Evolutionary conservation across 2,888 invertebrate genomes (phyloP), one percentile per base, ranked within the genome.

Genomic region (Pachydiplax longipennis): DNA sequence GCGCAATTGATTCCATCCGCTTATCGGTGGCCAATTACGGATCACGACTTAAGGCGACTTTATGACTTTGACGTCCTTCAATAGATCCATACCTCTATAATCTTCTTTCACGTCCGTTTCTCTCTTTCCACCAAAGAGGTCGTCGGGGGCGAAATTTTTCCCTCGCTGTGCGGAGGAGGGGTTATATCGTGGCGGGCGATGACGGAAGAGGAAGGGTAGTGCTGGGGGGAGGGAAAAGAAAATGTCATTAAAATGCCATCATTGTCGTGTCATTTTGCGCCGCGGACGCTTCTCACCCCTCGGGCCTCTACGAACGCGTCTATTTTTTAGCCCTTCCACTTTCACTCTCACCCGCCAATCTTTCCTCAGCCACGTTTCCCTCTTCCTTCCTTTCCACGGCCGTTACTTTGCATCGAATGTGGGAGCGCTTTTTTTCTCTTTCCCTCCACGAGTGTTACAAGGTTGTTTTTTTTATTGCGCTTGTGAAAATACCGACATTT

Each of bases 211-310:
- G n/a, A 22, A 15, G 15, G 61, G 61, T 10, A n/a, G 31, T 31
- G 58, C 2, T 53, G 58, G 58, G 58, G 53, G n/a, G 87, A 35
- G 22, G 58, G 87, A n/a, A 87, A 87, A 87, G 87, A 87, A 87
- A 87, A 87, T 87, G 87, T 87, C 87, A 87, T 87, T 87, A 87
- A 87, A 87, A 87, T 87, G 87, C 87, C 87, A 87, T 87, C 87
- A 87, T 87, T 87, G 87, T 87, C 87, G 87, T 87, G 87, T 87
- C 87, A 87, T 87, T 87, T 87, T 61, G 48, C 61, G 87, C 18
- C 87, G 40, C 87, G 53, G 53, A 53, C 83, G 35, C 83, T 22
- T 22, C 37, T 40, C 81, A 37, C 81, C 81, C 40, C 44, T 40
- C 44, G 0, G n/a, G n/a, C 48, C 15, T 35, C 37, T 37, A 22